A percentile compares a stretch with the other conserved stretches of the same genome.
Conservation (phyloP, 1,140 invertebrate species). For the Cotesia typhae region DNA sequence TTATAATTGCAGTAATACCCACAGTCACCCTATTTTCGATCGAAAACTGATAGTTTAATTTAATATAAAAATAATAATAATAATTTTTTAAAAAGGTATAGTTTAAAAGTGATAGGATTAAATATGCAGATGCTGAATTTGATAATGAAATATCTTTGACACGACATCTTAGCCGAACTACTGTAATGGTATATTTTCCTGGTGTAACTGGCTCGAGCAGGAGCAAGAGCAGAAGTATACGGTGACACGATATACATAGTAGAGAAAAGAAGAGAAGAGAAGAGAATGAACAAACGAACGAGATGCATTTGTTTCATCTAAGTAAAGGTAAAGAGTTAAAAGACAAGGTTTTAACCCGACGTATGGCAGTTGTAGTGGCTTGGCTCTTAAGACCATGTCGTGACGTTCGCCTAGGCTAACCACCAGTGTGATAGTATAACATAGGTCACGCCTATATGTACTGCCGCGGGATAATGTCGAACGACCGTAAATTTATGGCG, state of each 20-base stretch:
- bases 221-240: too few relatives aligned
- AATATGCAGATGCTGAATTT: conserved; percentile 9
- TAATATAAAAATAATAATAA: too few relatives aligned
- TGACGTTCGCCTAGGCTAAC: conserved; percentile 38
- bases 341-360: not conserved
- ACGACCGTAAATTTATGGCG: conserved; percentile 55
- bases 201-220: too few relatives aligned
- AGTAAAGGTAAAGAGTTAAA: conserved; percentile 9
- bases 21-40: too few relatives aligned
- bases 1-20: too few relatives aligned
- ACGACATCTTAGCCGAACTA: not conserved
- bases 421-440: conserved; percentile 45
- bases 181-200: too few relatives aligned
- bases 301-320: too few relatives aligned
- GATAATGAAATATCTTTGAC: conserved; percentile 1
- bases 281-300: too few relatives aligned
- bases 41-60: too few relatives aligned
- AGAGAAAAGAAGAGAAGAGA: too few relatives aligned
- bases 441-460: conserved; percentile 53
- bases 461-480: conserved; percentile 58
- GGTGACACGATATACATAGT: too few relatives aligned
- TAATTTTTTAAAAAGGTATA: too few relatives aligned
- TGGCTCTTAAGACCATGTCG: conserved; percentile 35
- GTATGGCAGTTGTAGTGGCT: not conserved
- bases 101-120: not conserved